Percentiles rank a stretch among this genome's conserved stretches.
Evolutionary conservation across 2,888 invertebrate genomes (phyloP).

Genomic region (Aphidoletes aphidimyza): DNA sequence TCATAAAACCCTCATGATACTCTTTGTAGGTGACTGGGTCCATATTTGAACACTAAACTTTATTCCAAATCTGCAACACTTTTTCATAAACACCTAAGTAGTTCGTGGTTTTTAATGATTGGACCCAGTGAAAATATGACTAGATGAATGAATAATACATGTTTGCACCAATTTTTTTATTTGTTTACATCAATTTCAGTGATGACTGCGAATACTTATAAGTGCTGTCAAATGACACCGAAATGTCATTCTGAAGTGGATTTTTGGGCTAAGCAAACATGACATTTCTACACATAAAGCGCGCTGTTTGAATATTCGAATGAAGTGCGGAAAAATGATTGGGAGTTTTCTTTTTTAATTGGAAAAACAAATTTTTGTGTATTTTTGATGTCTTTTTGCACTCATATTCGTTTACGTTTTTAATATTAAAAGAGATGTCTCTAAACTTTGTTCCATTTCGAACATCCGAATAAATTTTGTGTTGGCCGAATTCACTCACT

Average conservation of each 20-base stretch:
- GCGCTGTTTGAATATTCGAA: neutral
- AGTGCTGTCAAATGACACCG: neutral
- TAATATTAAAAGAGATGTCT: no score
- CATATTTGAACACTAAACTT: slow-evolving; percentile 29
- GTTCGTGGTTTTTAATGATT: neutral
- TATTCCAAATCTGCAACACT: neutral
- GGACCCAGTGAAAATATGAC: no score
- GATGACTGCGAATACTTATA: neutral
- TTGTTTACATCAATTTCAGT: slow-evolving; percentile 3
- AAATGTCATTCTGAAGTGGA: no score
- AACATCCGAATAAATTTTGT: no score
- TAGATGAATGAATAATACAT: slow-evolving; percentile 5
- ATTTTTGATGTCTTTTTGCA: no score
- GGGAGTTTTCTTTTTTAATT: no score
- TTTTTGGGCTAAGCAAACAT: no score
- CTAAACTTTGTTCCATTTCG: no score
- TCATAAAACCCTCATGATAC: slow-evolving; percentile 69
- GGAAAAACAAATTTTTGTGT: no score
- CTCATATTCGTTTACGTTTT: no score
- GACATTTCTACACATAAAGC: neutral
- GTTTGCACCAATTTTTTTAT: neutral
- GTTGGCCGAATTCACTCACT: neutral
- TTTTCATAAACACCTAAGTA: no score
- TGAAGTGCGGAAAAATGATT: no score
- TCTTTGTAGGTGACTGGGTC: slow-evolving; percentile 65